These are phyloP conservation scores for Gymnogyps californianus DNA, from an alignment of 2,113 vertebrate genomes.

Conservation along the genomic window DNA sequence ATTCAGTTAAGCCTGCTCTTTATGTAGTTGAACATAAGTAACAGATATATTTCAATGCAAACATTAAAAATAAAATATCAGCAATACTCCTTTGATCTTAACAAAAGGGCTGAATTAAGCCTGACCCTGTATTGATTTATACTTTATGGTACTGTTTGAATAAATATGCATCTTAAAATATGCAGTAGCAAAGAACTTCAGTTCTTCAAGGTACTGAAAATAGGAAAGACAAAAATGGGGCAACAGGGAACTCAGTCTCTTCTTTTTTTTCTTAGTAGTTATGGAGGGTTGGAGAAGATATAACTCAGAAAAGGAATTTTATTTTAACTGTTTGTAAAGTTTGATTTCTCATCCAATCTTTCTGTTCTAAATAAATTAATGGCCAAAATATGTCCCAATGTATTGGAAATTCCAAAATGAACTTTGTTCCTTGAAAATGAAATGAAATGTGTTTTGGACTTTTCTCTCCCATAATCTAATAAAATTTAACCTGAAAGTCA, in stretches of 20 bases:
- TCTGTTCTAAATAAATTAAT: neutral
- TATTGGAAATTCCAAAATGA: neutral
- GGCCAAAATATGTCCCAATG: neutral
- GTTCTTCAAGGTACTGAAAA: neutral
- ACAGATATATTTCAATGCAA: neutral
- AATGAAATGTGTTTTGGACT: neutral
- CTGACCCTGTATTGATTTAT: neutral
- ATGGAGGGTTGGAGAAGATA: accelerated
- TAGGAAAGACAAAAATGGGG: neutral
- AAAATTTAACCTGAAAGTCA: neutral
- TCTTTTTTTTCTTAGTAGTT: neutral
- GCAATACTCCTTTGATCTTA: neutral
- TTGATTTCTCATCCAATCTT: neutral
- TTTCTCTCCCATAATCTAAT: neutral
- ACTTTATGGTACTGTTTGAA: neutral
- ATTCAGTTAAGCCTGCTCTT: neutral
- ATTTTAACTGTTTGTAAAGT: neutral
- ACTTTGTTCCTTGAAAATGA: neutral
- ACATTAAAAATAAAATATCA: neutral
- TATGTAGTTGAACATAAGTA: neutral
- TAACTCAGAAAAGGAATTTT: neutral
- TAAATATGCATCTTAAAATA: neutral
- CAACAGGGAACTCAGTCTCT: neutral
- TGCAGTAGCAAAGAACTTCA: neutral
- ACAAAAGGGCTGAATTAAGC: neutral